Conservation (phyloP, 2,797 vertebrate genomes). For the Cuculus canorus region DNA sequence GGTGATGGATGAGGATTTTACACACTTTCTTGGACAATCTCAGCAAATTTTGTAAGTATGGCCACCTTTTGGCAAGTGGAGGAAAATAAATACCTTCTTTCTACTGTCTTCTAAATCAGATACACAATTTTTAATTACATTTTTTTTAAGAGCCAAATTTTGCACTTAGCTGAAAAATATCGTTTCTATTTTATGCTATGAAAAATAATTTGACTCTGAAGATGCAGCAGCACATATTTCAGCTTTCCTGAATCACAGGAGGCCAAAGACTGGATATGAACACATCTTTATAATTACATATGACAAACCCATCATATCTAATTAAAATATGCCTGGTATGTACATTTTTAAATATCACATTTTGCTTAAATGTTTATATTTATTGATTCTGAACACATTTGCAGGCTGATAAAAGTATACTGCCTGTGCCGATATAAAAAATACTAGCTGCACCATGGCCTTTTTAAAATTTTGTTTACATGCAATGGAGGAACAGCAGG, state of each 20-base stretch:
- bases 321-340: background rate
- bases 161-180: conserved; percentile 22
- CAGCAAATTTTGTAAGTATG: conserved; percentile 81
- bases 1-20: conserved; percentile 92
- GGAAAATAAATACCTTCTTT: conserved; percentile 76
- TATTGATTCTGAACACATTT: conserved; percentile 5
- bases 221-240: background rate
- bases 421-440: background rate
- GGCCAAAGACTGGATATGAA: background rate
- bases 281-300: conserved; percentile 9
- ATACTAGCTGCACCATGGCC: background rate
- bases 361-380: background rate
- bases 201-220: conserved; percentile 31
- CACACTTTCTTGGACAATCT: conserved; percentile 88
- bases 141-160: conserved; percentile 36
- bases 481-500: background rate
- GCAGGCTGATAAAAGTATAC: background rate
- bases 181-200: background rate
- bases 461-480: background rate
- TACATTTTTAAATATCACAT: background rate
- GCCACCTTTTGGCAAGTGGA: conserved; percentile 81
- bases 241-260: background rate
- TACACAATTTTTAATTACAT: conserved; percentile 68
- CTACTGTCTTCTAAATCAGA: conserved; percentile 59
- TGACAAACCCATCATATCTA: background rate